phyloP scores from a whole-genome alignment of 2,797 vertebrate genomes.

The Nannoperca obscura region DNA sequence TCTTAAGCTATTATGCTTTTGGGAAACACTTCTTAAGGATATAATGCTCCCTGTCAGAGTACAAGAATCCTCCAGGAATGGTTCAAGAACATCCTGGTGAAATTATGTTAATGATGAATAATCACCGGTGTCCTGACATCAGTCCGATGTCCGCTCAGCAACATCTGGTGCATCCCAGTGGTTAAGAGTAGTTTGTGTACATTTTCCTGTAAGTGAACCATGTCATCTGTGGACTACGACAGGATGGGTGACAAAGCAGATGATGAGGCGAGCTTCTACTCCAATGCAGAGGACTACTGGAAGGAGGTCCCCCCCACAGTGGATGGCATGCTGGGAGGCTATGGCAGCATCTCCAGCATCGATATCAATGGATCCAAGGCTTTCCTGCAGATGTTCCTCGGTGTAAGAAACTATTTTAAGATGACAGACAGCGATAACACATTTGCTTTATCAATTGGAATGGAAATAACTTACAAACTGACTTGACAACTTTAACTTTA shows the following conservation, averaged over 20 bases:
- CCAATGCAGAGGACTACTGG: constrained; percentile 95
- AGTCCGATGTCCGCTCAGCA: no score
- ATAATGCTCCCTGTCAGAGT: no score
- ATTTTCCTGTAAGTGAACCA: background rate
- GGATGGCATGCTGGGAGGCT: constrained; percentile 97
- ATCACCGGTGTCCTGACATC: no score
- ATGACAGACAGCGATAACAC: background rate
- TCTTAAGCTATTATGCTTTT: no score
- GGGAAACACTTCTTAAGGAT: no score
- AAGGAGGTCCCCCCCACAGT: constrained; percentile 91
- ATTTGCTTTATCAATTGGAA: background rate
- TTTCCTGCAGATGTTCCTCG: constrained; percentile 92
- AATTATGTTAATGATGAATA: no score
- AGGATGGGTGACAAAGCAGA: constrained; percentile 90
- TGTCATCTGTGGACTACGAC: constrained; percentile 21
- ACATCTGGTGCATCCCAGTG: background rate
- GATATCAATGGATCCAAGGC: constrained; percentile 95
- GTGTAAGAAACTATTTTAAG: constrained; percentile 83
- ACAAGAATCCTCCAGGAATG: no score
- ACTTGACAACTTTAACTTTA: background rate
- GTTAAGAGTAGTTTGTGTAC: background rate
- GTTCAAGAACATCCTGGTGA: background rate
- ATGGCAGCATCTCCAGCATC: constrained; percentile 94
- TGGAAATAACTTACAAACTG: background rate
- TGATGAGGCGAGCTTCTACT: constrained; percentile 90